Evolutionary conservation across 2,113 vertebrate genomes (phyloP).

Genomic region (Cololabis saira): DNA sequence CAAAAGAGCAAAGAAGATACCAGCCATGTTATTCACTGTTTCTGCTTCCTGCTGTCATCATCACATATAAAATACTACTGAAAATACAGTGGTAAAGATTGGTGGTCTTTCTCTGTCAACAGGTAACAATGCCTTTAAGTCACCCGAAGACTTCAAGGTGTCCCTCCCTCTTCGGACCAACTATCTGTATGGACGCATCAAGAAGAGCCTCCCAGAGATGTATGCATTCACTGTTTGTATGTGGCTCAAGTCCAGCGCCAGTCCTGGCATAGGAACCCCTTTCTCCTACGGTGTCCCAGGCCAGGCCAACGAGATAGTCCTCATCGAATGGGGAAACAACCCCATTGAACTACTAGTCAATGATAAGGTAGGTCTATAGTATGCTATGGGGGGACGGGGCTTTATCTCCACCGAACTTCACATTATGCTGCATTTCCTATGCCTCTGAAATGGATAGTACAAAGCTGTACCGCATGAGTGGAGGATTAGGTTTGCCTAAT

Average conservation of each 20-base stretch:
- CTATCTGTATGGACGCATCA: conserved; percentile 95
- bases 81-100: no score
- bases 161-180: conserved; percentile 95
- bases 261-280: conserved; percentile 93
- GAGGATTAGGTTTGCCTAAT: no score
- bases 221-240: conserved; percentile 97
- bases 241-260: conserved; percentile 95
- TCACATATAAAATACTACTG: no score
- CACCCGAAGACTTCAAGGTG: conserved; percentile 95
- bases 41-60: no score
- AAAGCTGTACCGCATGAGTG: no score
- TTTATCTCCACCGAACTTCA: no score
- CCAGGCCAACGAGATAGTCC: conserved; percentile 97
- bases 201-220: conserved; percentile 96
- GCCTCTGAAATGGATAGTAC: no score
- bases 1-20: no score
- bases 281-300: conserved; percentile 96
- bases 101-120: conserved; percentile 7
- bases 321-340: conserved; percentile 98
- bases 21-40: no score
- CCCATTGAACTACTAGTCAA: conserved; percentile 97
- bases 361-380: conserved; percentile 87
- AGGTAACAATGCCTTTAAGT: conserved; percentile 95
- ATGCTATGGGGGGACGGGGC: no score
- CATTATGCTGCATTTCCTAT: no score